Evolutionary conservation across 1,140 invertebrate genomes (phyloP).

Genomic region (Aricia agestis): DNA sequence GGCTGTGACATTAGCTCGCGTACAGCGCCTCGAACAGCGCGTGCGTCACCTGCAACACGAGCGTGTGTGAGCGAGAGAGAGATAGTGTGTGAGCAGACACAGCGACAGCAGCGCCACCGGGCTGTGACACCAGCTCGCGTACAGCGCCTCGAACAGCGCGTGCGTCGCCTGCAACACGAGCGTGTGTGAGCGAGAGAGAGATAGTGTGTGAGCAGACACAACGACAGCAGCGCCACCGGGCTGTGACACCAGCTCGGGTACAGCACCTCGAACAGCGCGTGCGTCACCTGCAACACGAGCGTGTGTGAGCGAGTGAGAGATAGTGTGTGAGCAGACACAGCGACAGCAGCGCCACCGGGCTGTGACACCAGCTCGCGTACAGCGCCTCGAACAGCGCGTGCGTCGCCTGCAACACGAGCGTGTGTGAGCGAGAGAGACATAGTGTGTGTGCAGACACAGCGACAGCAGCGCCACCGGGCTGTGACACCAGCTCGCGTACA

Average conservation of each 20-base stretch:
- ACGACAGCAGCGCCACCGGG: slow-evolving; percentile 94
- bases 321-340: slow-evolving; percentile 94
- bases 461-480: slow-evolving; percentile 96
- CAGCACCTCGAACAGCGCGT: slow-evolving; percentile 89
- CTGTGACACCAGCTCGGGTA: slow-evolving; percentile 98
- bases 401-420: slow-evolving; percentile 83
- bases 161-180: slow-evolving; percentile 84
- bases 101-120: slow-evolving; percentile 95
- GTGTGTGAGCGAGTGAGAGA: neutral
- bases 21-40: slow-evolving; percentile 93
- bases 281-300: slow-evolving; percentile 83
- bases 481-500: slow-evolving; percentile 98
- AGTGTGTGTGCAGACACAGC: slow-evolving; percentile 94
- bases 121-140: slow-evolving; percentile 97
- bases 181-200: neutral
- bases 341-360: slow-evolving; percentile 95
- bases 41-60: slow-evolving; percentile 85
- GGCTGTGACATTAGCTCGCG: slow-evolving; percentile 97
- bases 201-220: slow-evolving; percentile 93
- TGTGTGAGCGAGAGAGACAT: neutral
- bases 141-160: slow-evolving; percentile 91
- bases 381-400: slow-evolving; percentile 90
- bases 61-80: neutral
- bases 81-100: slow-evolving; percentile 91
- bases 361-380: slow-evolving; percentile 97